phyloP scores from a whole-genome alignment of 2,888 invertebrate species.

The Caenorhabditis japonica region DNA sequence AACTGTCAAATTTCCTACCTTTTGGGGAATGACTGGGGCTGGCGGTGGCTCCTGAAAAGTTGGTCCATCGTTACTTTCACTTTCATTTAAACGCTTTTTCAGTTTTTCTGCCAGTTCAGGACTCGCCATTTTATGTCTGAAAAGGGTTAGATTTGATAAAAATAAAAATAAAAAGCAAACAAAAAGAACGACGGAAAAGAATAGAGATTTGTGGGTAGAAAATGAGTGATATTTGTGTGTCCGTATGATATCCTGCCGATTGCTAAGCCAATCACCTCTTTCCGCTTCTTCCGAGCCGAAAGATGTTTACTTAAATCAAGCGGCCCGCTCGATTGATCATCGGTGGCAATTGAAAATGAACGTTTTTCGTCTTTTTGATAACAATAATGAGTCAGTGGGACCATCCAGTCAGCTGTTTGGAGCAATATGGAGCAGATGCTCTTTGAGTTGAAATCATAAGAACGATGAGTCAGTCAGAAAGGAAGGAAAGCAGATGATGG shows the following conservation, averaged over 20 bases:
- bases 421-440: too few relatives aligned
- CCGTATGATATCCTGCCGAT: slow-evolving; percentile 34
- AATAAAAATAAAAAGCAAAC: too few relatives aligned
- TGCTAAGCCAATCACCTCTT: slow-evolving; percentile 20
- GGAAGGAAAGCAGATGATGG: slow-evolving; percentile 7
- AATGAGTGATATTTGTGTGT: too few relatives aligned
- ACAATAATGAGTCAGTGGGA: slow-evolving; percentile 27
- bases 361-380: slow-evolving; percentile 12
- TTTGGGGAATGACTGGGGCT: slow-evolving; percentile 52
- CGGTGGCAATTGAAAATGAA: too few relatives aligned
- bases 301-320: slow-evolving; percentile 37
- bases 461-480: slow-evolving; percentile 20
- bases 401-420: slow-evolving; percentile 35
- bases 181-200: too few relatives aligned
- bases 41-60: slow-evolving; percentile 36
- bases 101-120: slow-evolving; percentile 60
- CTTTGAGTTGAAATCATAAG: slow-evolving; percentile 23
- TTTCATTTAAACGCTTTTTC: slow-evolving; percentile 47
- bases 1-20: too few relatives aligned
- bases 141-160: too few relatives aligned
- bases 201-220: too few relatives aligned
- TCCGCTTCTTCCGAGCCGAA: slow-evolving; percentile 6
- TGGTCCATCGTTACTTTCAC: slow-evolving; percentile 4
- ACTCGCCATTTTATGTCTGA: slow-evolving; percentile 46
- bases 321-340: too few relatives aligned